Evolutionary conservation across 2,113 vertebrate genomes (phyloP).

Genomic region (Cervus canadensis): DNA sequence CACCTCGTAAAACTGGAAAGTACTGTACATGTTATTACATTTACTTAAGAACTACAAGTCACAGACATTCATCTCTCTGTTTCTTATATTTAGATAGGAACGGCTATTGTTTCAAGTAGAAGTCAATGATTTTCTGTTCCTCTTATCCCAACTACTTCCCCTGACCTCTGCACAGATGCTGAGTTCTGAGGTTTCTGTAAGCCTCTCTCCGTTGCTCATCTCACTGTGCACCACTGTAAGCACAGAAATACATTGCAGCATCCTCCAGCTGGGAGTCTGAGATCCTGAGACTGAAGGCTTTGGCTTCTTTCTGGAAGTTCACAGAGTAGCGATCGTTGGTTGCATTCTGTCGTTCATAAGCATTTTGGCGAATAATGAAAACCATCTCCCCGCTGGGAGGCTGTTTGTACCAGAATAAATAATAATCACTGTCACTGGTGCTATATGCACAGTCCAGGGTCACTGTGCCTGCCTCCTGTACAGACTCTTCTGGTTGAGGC

Average conservation of each 20-base stretch:
- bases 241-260: conserved; percentile 25
- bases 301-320: conserved; percentile 51
- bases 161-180: fast-evolving
- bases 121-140: background rate
- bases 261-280: conserved; percentile 30
- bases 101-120: background rate
- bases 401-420: conserved; percentile 64
- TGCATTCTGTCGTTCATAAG: background rate
- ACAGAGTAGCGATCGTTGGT: background rate
- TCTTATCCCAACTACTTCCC: too few relatives aligned
- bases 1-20: background rate
- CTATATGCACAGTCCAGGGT: conserved; percentile 8
- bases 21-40: background rate
- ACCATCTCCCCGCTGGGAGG: background rate
- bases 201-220: background rate
- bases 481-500: background rate
- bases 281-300: conserved; percentile 55
- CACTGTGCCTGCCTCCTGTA: background rate
- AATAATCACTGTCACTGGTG: background rate
- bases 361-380: conserved; percentile 11
- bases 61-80: background rate
- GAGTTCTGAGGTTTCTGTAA: conserved; percentile 45
- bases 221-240: conserved; percentile 4
- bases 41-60: background rate
- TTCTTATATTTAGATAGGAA: background rate